Evolutionary conservation across 2,113 vertebrate species (phyloP).

Genomic region (Gallinago paraguaiae): DNA sequence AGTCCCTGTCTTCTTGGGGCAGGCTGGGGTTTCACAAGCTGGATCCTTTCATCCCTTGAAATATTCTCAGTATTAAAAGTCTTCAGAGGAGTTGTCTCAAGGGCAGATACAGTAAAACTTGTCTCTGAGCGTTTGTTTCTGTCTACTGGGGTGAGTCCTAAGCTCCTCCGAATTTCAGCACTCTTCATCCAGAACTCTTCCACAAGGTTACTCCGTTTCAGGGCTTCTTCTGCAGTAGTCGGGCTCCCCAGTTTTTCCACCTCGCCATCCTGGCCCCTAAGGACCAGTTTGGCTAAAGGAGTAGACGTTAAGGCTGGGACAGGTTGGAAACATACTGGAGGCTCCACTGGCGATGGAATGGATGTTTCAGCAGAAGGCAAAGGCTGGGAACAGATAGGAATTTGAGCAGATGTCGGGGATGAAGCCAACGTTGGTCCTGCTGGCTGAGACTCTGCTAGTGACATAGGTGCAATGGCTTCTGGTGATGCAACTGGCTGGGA

Average conservation of each 20-base stretch:
- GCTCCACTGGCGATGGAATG: slow-evolving; percentile 76
- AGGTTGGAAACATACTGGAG: slow-evolving; percentile 91
- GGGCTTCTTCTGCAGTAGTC: slow-evolving; percentile 72
- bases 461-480: slow-evolving; percentile 72
- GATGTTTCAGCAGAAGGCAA: slow-evolving; percentile 84
- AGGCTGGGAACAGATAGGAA: slow-evolving; percentile 90
- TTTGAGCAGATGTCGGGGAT: slow-evolving; percentile 64
- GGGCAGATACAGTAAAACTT: slow-evolving; percentile 56
- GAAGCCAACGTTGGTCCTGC: slow-evolving; percentile 67
- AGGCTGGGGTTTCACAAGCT: slow-evolving; percentile 67
- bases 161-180: slow-evolving; percentile 91
- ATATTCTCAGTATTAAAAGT: slow-evolving; percentile 62
- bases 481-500: slow-evolving; percentile 83
- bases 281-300: slow-evolving; percentile 74
- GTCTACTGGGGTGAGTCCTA: slow-evolving; percentile 87
- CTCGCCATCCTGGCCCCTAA: slow-evolving; percentile 56
- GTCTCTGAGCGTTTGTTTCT: slow-evolving; percentile 79
- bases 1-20: slow-evolving; percentile 82
- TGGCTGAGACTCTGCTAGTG: slow-evolving; percentile 69
- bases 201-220: slow-evolving; percentile 87
- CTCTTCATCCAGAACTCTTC: slow-evolving; percentile 98
- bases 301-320: slow-evolving; percentile 85
- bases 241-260: slow-evolving; percentile 67
- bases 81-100: slow-evolving; percentile 70
- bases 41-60: slow-evolving; percentile 75